These are phyloP conservation scores for Macrosiphum euphorbiae DNA, from an alignment of 2,888 invertebrate genomes.

Conservation along the genomic window DNA sequence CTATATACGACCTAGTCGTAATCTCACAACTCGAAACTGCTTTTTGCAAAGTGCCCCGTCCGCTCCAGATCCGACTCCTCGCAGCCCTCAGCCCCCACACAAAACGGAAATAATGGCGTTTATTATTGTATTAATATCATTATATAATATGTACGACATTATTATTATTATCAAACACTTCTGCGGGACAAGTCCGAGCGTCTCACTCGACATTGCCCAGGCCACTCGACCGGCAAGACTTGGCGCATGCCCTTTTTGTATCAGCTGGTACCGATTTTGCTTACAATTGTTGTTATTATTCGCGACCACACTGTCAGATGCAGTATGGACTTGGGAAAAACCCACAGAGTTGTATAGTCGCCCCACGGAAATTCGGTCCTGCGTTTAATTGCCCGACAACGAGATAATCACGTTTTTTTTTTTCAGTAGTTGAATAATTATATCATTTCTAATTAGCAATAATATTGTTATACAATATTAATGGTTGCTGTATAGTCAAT, in stretches of 20 bases:
- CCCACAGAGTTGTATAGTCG: background rate
- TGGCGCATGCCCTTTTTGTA: constrained; percentile 6
- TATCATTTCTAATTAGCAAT: background rate
- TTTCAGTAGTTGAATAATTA: background rate
- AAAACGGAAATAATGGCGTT: background rate
- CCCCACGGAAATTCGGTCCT: background rate
- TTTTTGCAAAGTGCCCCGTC: background rate
- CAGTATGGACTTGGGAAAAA: background rate
- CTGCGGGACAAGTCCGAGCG: background rate
- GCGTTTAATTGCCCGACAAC: constrained; percentile 42
- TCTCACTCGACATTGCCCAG: background rate
- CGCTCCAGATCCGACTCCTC: background rate
- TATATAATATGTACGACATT: background rate
- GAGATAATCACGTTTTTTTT: background rate
- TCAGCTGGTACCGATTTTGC: background rate
- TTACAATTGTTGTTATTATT: background rate
- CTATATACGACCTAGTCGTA: background rate
- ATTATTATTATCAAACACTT: background rate
- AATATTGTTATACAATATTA: background rate
- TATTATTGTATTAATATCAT: background rate
- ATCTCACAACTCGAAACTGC: background rate
- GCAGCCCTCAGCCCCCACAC: background rate
- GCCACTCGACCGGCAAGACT: background rate
- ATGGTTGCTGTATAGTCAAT: background rate
- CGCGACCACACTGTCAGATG: background rate